phyloP scores from a whole-genome alignment of 2,888 invertebrate genomes.

The Tenthredo scrophulariae region DNA sequence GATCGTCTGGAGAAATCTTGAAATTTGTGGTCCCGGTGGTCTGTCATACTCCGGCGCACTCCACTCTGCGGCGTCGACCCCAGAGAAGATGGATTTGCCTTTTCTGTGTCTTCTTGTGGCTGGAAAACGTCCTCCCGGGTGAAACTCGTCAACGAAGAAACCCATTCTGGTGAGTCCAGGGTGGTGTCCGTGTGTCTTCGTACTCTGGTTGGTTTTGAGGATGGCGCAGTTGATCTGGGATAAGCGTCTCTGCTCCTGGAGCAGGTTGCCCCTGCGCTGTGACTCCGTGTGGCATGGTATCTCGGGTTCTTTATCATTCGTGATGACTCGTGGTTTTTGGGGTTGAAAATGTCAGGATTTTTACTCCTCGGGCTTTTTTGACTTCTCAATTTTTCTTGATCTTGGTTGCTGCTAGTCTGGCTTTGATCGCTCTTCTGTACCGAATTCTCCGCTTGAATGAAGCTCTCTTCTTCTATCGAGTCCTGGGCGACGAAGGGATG shows the following conservation, averaged over 20 bases:
- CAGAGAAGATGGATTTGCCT: not conserved
- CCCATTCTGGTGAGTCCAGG: conserved; percentile 20
- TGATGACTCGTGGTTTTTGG: not conserved
- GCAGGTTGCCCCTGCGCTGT: conserved; percentile 63
- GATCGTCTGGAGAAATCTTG: conserved; percentile 4
- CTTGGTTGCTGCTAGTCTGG: not conserved
- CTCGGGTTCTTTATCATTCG: conserved; percentile 59
- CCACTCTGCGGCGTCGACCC: not conserved
- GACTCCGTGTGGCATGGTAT: conserved; percentile 59
- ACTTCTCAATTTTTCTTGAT: conserved; percentile 46
- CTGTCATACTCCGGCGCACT: not conserved
- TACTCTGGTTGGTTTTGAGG: not conserved
- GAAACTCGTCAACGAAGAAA: not conserved
- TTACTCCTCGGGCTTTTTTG: conserved; percentile 56
- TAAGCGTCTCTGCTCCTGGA: conserved; percentile 58
- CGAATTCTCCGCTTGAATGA: not conserved
- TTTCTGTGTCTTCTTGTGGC: not conserved
- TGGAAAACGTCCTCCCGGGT: conserved; percentile 36
- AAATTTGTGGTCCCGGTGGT: not conserved
- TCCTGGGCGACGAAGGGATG: conserved; percentile 39
- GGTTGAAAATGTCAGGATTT: conserved; percentile 16
- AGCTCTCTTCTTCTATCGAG: conserved; percentile 42
- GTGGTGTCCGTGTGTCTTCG: conserved; percentile 40
- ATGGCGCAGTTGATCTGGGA: conserved; percentile 4
- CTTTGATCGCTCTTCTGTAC: conserved; percentile 40